These are phyloP conservation scores for Spisula subtruncata DNA, from an alignment of 2,888 invertebrate genomes.

Conservation along the genomic window DNA sequence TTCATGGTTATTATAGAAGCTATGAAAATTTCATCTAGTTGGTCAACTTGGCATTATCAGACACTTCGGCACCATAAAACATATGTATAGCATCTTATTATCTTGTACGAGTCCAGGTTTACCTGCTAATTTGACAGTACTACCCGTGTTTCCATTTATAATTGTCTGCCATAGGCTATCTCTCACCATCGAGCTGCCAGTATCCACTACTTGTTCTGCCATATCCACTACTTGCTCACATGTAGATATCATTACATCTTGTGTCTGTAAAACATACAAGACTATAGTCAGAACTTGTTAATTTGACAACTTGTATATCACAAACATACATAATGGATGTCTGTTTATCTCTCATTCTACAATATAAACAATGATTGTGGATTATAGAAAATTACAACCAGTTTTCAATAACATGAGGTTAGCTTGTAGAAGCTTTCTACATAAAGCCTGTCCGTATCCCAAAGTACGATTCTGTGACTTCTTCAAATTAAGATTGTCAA, in stretches of 20 bases:
- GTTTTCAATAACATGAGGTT: too few species aligned
- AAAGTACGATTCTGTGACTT: too few species aligned
- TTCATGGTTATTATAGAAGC: background rate
- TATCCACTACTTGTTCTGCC: too few species aligned
- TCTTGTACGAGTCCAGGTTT: background rate
- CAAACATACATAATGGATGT: too few species aligned
- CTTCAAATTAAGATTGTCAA: too few species aligned
- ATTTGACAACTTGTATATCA: too few species aligned
- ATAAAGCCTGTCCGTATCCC: too few species aligned
- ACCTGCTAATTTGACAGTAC: conserved; percentile 25
- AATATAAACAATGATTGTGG: too few species aligned
- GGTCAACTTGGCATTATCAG: conserved; percentile 17
- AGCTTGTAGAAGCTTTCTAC: too few species aligned
- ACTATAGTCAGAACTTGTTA: too few species aligned
- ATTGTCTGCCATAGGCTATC: conserved; percentile 24
- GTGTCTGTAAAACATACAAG: background rate
- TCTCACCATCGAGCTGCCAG: background rate
- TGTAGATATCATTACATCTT: background rate
- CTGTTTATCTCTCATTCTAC: too few species aligned
- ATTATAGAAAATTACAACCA: too few species aligned
- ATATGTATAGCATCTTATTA: conserved; percentile 8
- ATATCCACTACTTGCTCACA: background rate
- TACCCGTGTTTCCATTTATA: conserved; percentile 23
- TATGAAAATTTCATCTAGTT: background rate
- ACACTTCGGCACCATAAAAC: conserved; percentile 23